Percentiles rank a stretch among this genome's conserved stretches.
These are phyloP conservation scores for Chiloscyllium punctatum DNA, from an alignment of 2,797 vertebrate species.

Conservation along the genomic window DNA sequence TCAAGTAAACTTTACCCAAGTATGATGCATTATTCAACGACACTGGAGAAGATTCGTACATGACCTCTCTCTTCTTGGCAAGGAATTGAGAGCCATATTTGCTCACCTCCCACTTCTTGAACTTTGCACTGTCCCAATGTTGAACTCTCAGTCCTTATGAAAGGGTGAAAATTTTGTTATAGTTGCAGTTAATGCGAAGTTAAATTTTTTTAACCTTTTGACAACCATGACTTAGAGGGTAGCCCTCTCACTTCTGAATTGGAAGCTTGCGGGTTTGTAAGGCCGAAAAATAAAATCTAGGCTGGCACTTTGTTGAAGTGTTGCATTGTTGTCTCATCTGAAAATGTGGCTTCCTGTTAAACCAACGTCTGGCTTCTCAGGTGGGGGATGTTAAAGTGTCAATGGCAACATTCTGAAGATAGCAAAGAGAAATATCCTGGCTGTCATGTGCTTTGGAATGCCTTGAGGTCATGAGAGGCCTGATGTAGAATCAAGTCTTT, in stretches of 20 bases:
- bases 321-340: not conserved
- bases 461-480: not conserved
- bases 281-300: not conserved
- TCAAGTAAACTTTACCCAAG: not conserved
- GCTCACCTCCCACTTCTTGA: not conserved
- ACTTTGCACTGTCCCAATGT: not conserved
- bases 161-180: not conserved
- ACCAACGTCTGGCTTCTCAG: not conserved
- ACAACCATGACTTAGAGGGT: not conserved
- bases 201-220: not conserved
- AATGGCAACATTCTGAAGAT: not conserved
- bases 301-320: not conserved
- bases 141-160: not conserved
- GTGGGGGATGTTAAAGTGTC: not conserved
- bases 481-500: not conserved
- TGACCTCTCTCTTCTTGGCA: not conserved
- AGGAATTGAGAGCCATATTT: not conserved
- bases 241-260: not conserved
- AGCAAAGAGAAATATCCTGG: not conserved
- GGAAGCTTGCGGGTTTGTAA: not conserved
- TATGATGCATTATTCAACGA: not conserved
- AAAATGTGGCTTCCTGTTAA: not conserved
- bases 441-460: not conserved
- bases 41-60: not conserved
- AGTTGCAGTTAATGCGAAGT: not conserved